A percentile compares a stretch with the other conserved stretches of the same genome.
phyloP scores from a whole-genome alignment of 2,888 invertebrate genomes.

The Pammene aurita region DNA sequence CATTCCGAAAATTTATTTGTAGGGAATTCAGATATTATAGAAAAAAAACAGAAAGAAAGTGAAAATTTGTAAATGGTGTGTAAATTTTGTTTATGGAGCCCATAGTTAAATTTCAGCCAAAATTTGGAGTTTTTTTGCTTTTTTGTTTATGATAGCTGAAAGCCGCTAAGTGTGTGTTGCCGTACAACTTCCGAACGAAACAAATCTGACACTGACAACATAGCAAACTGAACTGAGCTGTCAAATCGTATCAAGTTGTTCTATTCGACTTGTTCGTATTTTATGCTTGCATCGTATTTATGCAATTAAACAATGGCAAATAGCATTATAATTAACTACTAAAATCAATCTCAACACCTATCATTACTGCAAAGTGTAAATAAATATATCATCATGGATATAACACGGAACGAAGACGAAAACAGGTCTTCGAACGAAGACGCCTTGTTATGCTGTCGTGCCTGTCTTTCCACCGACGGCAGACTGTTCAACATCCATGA shows the following conservation, averaged over 20 bases:
- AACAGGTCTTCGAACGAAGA: not conserved
- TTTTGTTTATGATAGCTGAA: too few relatives aligned
- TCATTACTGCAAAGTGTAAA: not conserved
- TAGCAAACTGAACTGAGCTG: slow-evolving; percentile 7
- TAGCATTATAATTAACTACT: not conserved
- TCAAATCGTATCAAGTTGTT: not conserved
- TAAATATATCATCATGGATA: not conserved
- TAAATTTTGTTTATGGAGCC: too few relatives aligned
- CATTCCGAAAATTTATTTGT: too few relatives aligned
- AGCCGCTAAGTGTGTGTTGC: too few relatives aligned
- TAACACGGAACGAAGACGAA: not conserved
- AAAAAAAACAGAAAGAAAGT: too few relatives aligned
- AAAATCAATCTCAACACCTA: not conserved
- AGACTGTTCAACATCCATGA: slow-evolving; percentile 12
- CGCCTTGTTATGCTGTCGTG: not conserved
- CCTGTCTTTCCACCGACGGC: not conserved
- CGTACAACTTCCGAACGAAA: slow-evolving; percentile 9
- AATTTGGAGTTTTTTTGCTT: too few relatives aligned
- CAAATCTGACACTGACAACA: slow-evolving; percentile 16
- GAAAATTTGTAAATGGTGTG: too few relatives aligned
- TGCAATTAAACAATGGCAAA: slow-evolving; percentile 5
- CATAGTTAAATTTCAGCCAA: too few relatives aligned
- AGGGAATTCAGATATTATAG: too few relatives aligned
- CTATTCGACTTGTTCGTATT: not conserved
- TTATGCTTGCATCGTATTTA: not conserved